phyloP scores from a whole-genome alignment of 2,888 invertebrate species.

The Leucophenga maculata region DNA sequence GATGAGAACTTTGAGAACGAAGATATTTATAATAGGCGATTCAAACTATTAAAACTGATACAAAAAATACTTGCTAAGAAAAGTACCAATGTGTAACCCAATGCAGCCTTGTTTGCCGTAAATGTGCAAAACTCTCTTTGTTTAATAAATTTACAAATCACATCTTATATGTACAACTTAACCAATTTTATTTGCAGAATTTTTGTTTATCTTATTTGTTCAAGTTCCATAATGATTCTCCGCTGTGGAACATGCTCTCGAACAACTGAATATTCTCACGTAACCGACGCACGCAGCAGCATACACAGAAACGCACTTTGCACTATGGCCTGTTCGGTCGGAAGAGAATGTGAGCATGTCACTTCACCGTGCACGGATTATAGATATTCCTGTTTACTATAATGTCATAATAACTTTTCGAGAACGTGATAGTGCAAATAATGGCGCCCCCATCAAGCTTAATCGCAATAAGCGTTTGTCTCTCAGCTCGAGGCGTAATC shows the following conservation, averaged over 20 bases:
- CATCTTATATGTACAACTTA: no score
- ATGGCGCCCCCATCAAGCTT: constrained; percentile 59
- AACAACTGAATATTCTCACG: constrained; percentile 21
- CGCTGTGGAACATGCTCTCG: not conserved
- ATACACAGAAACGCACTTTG: not conserved
- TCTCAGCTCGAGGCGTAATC: constrained; percentile 6
- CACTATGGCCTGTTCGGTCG: not conserved
- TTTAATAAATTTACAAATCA: no score
- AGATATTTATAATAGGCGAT: no score
- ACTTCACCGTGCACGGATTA: constrained; percentile 46
- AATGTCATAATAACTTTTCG: constrained; percentile 61
- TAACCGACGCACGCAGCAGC: not conserved
- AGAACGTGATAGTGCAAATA: constrained; percentile 61
- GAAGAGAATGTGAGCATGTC: not conserved
- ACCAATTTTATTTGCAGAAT: not conserved
- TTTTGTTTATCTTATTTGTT: not conserved
- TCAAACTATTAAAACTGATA: no score
- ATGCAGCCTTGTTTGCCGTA: no score
- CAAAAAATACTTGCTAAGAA: no score
- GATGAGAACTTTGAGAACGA: no score
- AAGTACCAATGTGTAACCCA: no score
- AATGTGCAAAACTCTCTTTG: no score
- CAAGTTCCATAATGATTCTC: not conserved
- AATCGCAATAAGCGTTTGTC: constrained; percentile 24
- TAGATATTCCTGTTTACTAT: constrained; percentile 62